Conservation (phyloP, 2,797 vertebrate species). For the Neosalanx taihuensis region DNA sequence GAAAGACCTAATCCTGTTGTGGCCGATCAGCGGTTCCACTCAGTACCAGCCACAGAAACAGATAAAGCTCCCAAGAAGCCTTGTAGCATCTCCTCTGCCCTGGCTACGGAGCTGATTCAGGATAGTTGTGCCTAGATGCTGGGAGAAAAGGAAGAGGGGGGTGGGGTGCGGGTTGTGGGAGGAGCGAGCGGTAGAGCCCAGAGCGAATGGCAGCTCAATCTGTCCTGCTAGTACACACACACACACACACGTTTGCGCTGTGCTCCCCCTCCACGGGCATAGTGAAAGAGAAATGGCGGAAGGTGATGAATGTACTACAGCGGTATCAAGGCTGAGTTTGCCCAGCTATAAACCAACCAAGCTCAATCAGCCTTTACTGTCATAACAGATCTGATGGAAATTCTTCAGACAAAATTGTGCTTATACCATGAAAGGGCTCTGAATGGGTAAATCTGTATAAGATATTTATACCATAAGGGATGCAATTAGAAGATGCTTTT, state of each 20-base stretch:
- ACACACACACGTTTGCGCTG: slow-evolving; percentile 2
- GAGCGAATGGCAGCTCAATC: slow-evolving; percentile 49
- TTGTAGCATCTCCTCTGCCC: slow-evolving; percentile 49
- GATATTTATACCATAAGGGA: neutral
- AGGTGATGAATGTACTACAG: slow-evolving; percentile 28
- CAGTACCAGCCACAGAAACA: slow-evolving; percentile 35
- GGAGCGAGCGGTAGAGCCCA: slow-evolving; percentile 42
- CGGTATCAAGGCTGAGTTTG: slow-evolving; percentile 34
- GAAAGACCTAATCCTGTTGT: slow-evolving; percentile 54
- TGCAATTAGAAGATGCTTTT: neutral
- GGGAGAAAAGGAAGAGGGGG: slow-evolving; percentile 28
- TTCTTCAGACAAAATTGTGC: neutral
- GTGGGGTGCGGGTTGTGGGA: slow-evolving; percentile 38
- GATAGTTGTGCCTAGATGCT: slow-evolving; percentile 59
- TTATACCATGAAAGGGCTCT: too few species aligned
- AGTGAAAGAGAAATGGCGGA: slow-evolving; percentile 31
- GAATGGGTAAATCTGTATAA: neutral
- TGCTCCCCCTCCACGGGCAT: slow-evolving; percentile 24
- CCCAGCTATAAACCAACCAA: slow-evolving; percentile 16
- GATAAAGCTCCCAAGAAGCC: slow-evolving; percentile 41
- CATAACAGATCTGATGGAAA: neutral
- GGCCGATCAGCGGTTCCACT: slow-evolving; percentile 21
- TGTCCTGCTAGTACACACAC: neutral
- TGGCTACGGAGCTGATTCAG: slow-evolving; percentile 45
- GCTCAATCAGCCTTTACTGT: slow-evolving; percentile 4